These are phyloP conservation scores for Heliconius hewitsoni DNA, from an alignment of 1,140 invertebrate species.

Conservation along the genomic window DNA sequence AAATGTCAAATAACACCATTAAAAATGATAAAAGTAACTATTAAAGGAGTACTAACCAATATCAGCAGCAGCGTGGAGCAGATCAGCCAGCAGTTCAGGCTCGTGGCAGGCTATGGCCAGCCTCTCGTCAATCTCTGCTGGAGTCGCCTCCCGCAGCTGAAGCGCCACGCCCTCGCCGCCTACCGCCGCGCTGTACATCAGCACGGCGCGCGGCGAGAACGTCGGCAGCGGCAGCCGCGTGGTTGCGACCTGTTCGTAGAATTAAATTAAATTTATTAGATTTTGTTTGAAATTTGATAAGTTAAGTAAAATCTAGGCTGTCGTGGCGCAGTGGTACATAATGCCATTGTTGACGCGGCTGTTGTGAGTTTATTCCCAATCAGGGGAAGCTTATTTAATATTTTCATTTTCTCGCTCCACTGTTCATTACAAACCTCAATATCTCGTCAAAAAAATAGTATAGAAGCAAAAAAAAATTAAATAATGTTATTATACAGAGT, in stretches of 20 bases:
- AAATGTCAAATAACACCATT: too few species aligned
- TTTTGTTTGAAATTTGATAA: not conserved
- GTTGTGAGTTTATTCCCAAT: too few species aligned
- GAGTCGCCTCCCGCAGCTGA: slow-evolving; percentile 81
- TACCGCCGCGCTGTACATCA: slow-evolving; percentile 84
- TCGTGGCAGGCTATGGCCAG: slow-evolving; percentile 82
- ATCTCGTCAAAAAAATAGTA: too few species aligned
- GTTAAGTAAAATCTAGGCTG: too few species aligned
- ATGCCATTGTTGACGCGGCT: too few species aligned
- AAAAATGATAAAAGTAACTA: too few species aligned
- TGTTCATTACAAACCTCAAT: too few species aligned
- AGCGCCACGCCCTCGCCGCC: slow-evolving; percentile 81
- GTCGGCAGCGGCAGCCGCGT: slow-evolving; percentile 80
- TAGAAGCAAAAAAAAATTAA: too few species aligned
- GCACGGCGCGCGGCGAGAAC: slow-evolving; percentile 81
- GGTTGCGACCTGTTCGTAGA: slow-evolving; percentile 57
- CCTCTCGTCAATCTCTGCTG: slow-evolving; percentile 76
- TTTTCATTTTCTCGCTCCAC: too few species aligned
- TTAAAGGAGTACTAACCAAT: slow-evolving; percentile 52
- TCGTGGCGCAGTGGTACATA: too few species aligned
- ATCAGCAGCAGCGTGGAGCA: slow-evolving; percentile 67
- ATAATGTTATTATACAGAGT: too few species aligned
- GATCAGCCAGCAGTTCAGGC: slow-evolving; percentile 79
- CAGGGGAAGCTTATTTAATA: too few species aligned
- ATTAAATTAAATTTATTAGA: not conserved